Evolutionary conservation across 2,113 vertebrate genomes (phyloP), one percentile per base, ranked within the genome.

Genomic region (Orycteropus afer): DNA sequence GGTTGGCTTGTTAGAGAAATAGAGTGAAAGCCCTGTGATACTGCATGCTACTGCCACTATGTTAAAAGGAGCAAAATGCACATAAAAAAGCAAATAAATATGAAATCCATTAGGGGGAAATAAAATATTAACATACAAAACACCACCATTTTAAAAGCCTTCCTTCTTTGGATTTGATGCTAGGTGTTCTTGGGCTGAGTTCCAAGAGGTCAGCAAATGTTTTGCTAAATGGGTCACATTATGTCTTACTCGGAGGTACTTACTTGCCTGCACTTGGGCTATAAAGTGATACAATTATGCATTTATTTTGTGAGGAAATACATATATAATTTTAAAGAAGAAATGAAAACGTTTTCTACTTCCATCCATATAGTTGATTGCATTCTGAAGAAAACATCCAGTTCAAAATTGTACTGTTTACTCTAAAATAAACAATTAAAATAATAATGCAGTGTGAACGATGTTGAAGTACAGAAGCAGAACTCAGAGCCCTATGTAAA

Each of bases 1-100:
- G 18, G 34, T 86, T 91, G 12, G 15, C 85, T 97, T 96, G 59
- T 97, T 98, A 95, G 76, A 91, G 82, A 88, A 96, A 37, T 45
- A 57, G 51, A 95, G 89, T 89, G 65, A 92, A 97, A 59, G 22
- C 45, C n/a, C 92, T 67, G 45, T 87, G 92, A 3, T 95, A 78
- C 37, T 96, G 96, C n/a, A 55, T 92, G 67, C 59, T 85, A 57
- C 86, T 97, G 63, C 73, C 88, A 95, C 51, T 23, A 93, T 77
- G 37, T 93, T 96, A 95, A 92, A 94, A 95, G 74, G 51, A 86
- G 37, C 53, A 79, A 97, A 95, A 40, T 37, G 74, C 67, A 93
- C 12, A 92, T 96, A 79, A 37, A 77, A 84, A 63, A 86, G 87
- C 79, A 94, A 92, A 88, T 71, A 93, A 93, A 84, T 45, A 11